Evolutionary conservation across 1,140 invertebrate genomes (phyloP).

Genomic region (Apis mellifera): Amel_HAv3.1 CM009938.2:3609501-3610000

Average conservation of each 20-base stretch:
- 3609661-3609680: too few species aligned
- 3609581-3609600: too few species aligned
- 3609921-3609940: constrained; percentile 58
- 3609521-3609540: too few species aligned
- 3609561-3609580: too few species aligned
- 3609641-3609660: too few species aligned
- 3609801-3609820: constrained; percentile 49
- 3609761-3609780: neutral
- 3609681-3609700: too few species aligned
- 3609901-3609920: constrained; percentile 63
- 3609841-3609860: constrained; percentile 4
- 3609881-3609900: constrained; percentile 40
- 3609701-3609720: too few species aligned
- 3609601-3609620: too few species aligned
- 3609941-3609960: constrained; percentile 72
- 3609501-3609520: too few species aligned
- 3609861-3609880: neutral
- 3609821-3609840: constrained; percentile 61
- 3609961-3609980: constrained; percentile 69
- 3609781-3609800: constrained; percentile 44
- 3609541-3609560: too few species aligned
- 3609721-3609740: too few species aligned
- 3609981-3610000: constrained; percentile 69
- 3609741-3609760: neutral
- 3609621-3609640: too few species aligned